phyloP scores from a whole-genome alignment of 2,888 invertebrate genomes.

The Mythimna impura region DNA sequence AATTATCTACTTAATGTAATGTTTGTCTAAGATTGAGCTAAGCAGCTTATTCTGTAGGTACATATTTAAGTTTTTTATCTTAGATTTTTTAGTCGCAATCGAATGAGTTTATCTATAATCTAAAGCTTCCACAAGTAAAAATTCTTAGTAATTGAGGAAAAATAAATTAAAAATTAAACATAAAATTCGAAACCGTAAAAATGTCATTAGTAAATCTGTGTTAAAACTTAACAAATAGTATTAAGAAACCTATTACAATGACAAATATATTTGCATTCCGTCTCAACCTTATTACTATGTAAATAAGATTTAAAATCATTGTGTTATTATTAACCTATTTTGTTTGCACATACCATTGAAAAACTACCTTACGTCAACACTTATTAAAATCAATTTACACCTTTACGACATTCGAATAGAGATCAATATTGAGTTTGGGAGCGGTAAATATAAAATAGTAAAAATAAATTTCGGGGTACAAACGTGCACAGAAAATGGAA shows the following conservation, averaged over 20 bases:
- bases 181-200: conserved; percentile 58
- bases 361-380: conserved; percentile 10
- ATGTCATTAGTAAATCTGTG: conserved; percentile 67
- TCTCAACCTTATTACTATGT: conserved; percentile 51
- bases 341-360: conserved; percentile 66
- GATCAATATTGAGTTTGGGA: background rate
- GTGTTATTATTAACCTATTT: conserved; percentile 66
- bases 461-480: conserved; percentile 61
- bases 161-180: conserved; percentile 38
- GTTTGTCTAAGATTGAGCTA: background rate
- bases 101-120: background rate
- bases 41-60: no score
- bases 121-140: background rate
- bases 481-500: conserved; percentile 78
- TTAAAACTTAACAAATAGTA: conserved; percentile 68
- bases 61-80: no score
- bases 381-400: background rate
- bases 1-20: no score
- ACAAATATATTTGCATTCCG: conserved; percentile 63
- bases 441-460: conserved; percentile 32
- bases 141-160: conserved; percentile 8
- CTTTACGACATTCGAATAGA: conserved; percentile 8
- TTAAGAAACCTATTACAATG: conserved; percentile 68
- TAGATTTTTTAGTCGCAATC: background rate
- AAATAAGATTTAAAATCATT: conserved; percentile 66